Evolutionary conservation across 2,888 invertebrate species (phyloP).

Genomic region (Pseudanteris insignis): DNA sequence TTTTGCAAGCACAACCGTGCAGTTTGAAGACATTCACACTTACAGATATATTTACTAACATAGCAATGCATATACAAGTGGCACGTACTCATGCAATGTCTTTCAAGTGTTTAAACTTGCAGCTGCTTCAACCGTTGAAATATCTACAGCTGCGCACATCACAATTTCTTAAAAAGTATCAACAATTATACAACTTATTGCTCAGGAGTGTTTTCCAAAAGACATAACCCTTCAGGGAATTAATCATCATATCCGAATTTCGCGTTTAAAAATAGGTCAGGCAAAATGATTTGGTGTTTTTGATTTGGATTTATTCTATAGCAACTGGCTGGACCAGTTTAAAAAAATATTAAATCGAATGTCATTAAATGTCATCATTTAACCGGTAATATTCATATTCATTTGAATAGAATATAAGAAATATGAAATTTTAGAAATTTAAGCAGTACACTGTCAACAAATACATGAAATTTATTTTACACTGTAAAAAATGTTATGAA

Average conservation of each 20-base stretch:
- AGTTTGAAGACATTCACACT: conserved; percentile 16
- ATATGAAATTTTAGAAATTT: too few relatives aligned
- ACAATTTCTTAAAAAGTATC: conserved; percentile 41
- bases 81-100: conserved; percentile 39
- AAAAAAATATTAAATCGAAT: too few relatives aligned
- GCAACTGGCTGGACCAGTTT: too few relatives aligned
- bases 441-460: too few relatives aligned
- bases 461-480: too few relatives aligned
- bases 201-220: conserved; percentile 38
- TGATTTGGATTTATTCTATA: too few relatives aligned
- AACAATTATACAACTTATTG: conserved; percentile 43
- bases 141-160: conserved; percentile 42
- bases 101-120: conserved; percentile 36
- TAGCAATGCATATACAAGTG: conserved; percentile 30
- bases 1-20: conserved; percentile 7
- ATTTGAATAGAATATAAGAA: too few relatives aligned
- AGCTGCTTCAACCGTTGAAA: conserved; percentile 45
- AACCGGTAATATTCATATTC: not conserved
- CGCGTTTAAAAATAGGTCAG: conserved; percentile 23
- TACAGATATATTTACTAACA: conserved; percentile 23
- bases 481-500: too few relatives aligned
- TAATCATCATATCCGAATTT: conserved; percentile 30
- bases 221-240: conserved; percentile 20
- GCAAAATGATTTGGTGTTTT: conserved; percentile 4
- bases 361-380: too few relatives aligned